These are phyloP conservation scores for Panthera uncia DNA, from an alignment of 2,113 vertebrate genomes.

Conservation along the genomic window DNA sequence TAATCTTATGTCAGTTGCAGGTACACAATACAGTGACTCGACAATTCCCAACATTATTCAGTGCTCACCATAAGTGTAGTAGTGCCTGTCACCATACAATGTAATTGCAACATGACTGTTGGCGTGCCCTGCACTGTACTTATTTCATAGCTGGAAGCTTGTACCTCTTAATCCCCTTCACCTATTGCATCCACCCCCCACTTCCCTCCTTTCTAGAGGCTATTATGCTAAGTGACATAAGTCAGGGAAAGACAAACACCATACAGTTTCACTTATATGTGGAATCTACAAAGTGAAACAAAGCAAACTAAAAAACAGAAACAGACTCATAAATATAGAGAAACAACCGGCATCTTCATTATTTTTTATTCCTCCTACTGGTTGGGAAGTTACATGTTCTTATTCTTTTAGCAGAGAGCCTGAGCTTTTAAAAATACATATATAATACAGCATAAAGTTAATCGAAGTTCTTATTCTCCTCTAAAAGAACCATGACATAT, in stretches of 20 bases:
- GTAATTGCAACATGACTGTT: not conserved
- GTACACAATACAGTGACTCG: not conserved
- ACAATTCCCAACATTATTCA: not conserved
- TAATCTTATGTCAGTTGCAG: not conserved
- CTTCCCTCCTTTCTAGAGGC: not conserved
- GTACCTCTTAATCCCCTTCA: not conserved
- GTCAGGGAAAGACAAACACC: not conserved
- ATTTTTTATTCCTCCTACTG: not conserved
- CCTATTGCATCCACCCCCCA: not conserved
- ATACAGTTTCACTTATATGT: not conserved
- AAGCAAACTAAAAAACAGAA: not conserved
- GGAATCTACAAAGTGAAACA: not conserved
- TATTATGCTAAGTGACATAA: not conserved
- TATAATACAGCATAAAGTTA: not conserved
- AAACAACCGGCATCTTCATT: not conserved
- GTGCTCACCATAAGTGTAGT: not conserved
- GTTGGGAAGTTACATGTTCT: not conserved
- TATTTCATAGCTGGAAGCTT: not conserved
- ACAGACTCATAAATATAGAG: not conserved
- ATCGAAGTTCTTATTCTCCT: not conserved
- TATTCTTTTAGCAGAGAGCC: not conserved
- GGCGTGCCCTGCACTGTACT: not conserved
- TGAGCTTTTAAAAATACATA: not conserved
- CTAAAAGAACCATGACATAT: not conserved
- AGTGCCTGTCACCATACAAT: not conserved